phyloP scores from a whole-genome alignment of 2,113 vertebrate genomes.

The Cheirogaleus medius region DNA sequence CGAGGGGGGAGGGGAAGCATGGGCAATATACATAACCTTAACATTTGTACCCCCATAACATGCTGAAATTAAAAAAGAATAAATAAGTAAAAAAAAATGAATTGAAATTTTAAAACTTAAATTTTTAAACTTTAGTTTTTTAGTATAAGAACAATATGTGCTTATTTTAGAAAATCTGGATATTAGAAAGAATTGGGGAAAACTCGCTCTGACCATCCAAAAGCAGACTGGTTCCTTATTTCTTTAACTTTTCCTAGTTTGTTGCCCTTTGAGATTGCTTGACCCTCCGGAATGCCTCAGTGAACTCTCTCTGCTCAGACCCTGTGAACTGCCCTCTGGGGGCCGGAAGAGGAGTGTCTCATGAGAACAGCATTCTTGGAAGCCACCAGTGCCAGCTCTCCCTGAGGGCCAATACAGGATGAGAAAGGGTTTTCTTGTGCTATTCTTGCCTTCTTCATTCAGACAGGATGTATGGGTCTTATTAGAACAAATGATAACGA shows the following conservation, averaged over 20 bases:
- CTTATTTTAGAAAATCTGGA: constrained; percentile 16
- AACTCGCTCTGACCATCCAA: not conserved
- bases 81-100: too few species aligned
- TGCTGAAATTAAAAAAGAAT: too few species aligned
- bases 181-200: not conserved
- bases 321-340: not conserved
- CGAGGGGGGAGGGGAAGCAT: too few species aligned
- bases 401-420: not conserved
- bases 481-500: not conserved
- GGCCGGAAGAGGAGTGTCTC: not conserved
- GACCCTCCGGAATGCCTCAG: not conserved
- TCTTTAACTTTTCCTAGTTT: not conserved
- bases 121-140: not conserved
- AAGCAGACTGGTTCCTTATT: not conserved
- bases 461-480: not conserved
- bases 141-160: not conserved
- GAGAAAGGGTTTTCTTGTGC: constrained; percentile 26
- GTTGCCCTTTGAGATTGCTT: not conserved
- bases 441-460: constrained; percentile 26
- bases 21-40: too few species aligned
- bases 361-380: not conserved
- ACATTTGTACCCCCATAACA: too few species aligned
- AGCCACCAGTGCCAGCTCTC: not conserved
- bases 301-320: not conserved
- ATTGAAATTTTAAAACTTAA: not conserved